Evolutionary conservation across 2,797 vertebrate genomes (phyloP), one percentile per base, ranked within the genome.

Genomic region (Heterohyrax brucei): DNA sequence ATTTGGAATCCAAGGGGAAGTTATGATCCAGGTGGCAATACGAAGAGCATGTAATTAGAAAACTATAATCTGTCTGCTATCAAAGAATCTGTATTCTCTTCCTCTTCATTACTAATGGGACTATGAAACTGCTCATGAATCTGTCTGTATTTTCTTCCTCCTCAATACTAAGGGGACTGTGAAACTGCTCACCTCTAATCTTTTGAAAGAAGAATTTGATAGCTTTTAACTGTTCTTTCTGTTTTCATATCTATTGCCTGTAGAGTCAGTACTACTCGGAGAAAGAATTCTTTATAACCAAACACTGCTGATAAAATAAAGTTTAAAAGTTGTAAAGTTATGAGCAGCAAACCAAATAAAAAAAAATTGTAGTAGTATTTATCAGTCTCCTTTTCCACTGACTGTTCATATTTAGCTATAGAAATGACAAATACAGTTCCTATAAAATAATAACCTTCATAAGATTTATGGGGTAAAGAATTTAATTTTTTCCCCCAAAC

Each of bases 371-470:
- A 91, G 75, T 3, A 93, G 46, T 91, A 92, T 89, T 92, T 53
- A 64, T 9, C 50, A 85, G 28, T 73, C 14, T 89, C 4, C 13
- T 48, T 87, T 93, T 84, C 79, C 14, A 94, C n/a, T 94, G 79
- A 82, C 22, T 12, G 56, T 44, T 93, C 62, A 79, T 77, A 79
- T 70, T 91, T 80, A 95, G 26, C 26, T 80, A 26, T 1, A 95
- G 28, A 96, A 87, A 73, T 21, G 30, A 4, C 33, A 94, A 82
- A 79, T 87, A 68, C 3, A 94, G 24, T 96, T 91, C 93, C 62
- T 59, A 68, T 30, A 84, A 46, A 14, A 8, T 21, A 96, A 44
- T 61, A 68, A 0, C 84, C 75, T 95, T 94, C 18, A 73, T 70
- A 68, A 59, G 59, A 61, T 61, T 61, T 61, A 61, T 61, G 59